phyloP scores from a whole-genome alignment of 2,113 vertebrate species.

The Varanus salvator region DNA sequence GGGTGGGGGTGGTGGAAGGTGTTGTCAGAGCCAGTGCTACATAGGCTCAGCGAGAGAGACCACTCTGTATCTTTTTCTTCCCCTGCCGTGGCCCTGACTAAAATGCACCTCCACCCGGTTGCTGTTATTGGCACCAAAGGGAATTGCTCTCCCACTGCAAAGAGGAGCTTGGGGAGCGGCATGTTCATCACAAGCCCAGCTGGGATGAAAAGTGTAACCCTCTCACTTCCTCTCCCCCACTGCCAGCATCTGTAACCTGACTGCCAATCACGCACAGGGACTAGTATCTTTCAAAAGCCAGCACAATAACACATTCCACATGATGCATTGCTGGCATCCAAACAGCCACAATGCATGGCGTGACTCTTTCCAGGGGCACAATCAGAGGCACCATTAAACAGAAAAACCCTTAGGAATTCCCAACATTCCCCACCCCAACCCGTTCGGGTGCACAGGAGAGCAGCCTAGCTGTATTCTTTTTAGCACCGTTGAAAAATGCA shows the following conservation, averaged over 20 bases:
- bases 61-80: background rate
- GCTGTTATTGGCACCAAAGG: too few species aligned
- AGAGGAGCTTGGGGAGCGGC: background rate
- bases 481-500: background rate
- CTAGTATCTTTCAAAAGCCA: background rate
- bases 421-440: too few species aligned
- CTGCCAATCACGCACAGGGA: background rate
- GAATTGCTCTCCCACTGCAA: background rate
- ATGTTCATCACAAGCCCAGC: background rate
- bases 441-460: too few species aligned
- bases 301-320: background rate
- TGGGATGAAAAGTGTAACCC: background rate
- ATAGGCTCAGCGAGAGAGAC: background rate
- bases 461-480: too few species aligned
- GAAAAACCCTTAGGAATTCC: too few species aligned
- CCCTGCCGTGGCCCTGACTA: background rate
- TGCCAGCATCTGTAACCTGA: background rate
- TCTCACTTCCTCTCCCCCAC: background rate
- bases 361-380: too few species aligned
- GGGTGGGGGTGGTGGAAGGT: too few species aligned
- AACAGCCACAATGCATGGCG: too few species aligned
- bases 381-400: too few species aligned
- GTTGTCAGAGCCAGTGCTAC: background rate
- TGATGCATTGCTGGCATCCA: too few species aligned
- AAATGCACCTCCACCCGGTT: background rate